Conservation (phyloP, 2,797 vertebrate genomes). For the Threskiornis aethiopicus region DNA sequence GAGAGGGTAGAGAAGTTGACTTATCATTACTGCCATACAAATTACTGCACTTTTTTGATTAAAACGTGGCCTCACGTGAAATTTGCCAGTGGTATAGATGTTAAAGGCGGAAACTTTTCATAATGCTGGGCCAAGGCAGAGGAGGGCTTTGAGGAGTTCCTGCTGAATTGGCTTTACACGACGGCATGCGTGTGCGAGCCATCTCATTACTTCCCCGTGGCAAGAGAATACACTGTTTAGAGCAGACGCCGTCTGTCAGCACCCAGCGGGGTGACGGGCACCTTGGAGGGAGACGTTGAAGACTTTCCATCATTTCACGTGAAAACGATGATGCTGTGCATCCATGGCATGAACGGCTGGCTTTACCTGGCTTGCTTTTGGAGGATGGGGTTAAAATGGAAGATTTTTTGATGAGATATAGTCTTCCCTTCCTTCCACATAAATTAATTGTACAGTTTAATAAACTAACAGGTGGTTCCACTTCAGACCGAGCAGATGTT, state of each 20-base stretch:
- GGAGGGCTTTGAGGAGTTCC: not conserved
- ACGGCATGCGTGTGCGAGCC: not conserved
- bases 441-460: slow-evolving; percentile 77
- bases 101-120: not conserved
- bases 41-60: not conserved
- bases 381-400: slow-evolving; percentile 21
- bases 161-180: not conserved
- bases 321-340: not conserved
- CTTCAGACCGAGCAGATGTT: slow-evolving; percentile 77
- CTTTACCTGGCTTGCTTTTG: not conserved
- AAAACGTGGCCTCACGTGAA: not conserved
- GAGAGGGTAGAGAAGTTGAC: too few species aligned
- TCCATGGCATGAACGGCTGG: not conserved
- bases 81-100: not conserved
- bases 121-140: not conserved
- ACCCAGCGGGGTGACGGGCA: not conserved
- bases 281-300: not conserved
- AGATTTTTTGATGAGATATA: slow-evolving; percentile 48
- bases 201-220: not conserved
- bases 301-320: not conserved
- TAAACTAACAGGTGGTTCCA: slow-evolving; percentile 81
- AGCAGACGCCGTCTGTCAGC: not conserved
- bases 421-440: slow-evolving; percentile 66
- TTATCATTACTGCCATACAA: not conserved
- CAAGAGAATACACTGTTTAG: not conserved